A percentile compares a stretch with the other conserved stretches of the same genome.
These are phyloP conservation scores for Sebastes iracundus DNA, from an alignment of 2,797 vertebrate species.

Conservation along the genomic window DNA sequence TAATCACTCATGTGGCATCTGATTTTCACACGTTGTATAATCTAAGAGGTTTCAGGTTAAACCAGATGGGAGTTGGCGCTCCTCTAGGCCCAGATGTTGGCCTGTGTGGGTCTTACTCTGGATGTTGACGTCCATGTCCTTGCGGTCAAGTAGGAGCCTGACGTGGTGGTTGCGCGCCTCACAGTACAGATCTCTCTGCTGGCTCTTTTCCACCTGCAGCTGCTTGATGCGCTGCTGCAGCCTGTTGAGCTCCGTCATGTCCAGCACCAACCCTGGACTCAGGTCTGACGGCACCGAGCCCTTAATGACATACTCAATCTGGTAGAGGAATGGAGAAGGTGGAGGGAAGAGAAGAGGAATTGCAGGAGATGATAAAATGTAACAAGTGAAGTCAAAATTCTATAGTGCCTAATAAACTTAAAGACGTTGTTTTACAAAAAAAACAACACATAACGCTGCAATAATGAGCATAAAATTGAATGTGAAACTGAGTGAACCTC, in stretches of 20 bases:
- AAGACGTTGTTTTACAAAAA: neutral
- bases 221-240: slow-evolving; percentile 84
- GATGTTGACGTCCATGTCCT: slow-evolving; percentile 82
- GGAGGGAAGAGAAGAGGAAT: neutral
- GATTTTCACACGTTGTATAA: neutral
- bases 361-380: neutral
- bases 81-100: neutral
- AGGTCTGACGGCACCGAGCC: slow-evolving; percentile 83
- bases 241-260: slow-evolving; percentile 74
- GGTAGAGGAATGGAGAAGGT: neutral
- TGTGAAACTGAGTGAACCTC: neutral
- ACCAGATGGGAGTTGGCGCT: neutral
- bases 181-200: slow-evolving; percentile 82
- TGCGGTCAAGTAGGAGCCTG: slow-evolving; percentile 83
- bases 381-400: neutral
- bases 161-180: slow-evolving; percentile 81
- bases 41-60: neutral
- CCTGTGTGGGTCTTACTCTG: slow-evolving; percentile 71
- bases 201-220: slow-evolving; percentile 82
- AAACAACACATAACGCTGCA: neutral
- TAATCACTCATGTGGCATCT: neutral
- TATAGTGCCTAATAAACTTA: neutral
- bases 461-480: neutral
- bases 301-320: slow-evolving; percentile 81
- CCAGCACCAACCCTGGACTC: slow-evolving; percentile 85